Conservation (phyloP, 1,140 invertebrate species). For the Venustaconcha ellipsiformis region DNA sequence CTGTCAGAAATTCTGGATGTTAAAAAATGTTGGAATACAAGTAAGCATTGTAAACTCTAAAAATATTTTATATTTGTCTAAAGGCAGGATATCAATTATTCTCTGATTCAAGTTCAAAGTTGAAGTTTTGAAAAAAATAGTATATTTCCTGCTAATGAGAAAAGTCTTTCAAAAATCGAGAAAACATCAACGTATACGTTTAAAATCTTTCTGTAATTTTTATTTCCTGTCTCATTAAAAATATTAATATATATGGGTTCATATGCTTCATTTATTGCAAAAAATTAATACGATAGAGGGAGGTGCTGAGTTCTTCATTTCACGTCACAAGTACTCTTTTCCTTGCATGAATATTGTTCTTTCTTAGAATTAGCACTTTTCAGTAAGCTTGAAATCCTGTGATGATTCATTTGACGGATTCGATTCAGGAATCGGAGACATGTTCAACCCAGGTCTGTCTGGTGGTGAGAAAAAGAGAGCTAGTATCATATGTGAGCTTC, state of each 20-base stretch:
- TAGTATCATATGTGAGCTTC: slow-evolving; percentile 87
- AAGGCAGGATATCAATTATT: not conserved
- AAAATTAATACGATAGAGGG: not conserved
- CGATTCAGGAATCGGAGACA: slow-evolving; percentile 81
- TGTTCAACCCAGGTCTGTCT: slow-evolving; percentile 82
- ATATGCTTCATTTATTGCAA: no score
- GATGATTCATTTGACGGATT: not conserved
- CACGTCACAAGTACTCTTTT: not conserved
- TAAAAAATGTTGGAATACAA: slow-evolving; percentile 82
- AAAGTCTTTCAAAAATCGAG: not conserved
- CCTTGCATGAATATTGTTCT: not conserved
- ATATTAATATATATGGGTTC: no score
- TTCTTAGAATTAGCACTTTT: not conserved
- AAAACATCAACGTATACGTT: not conserved
- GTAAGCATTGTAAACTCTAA: slow-evolving; percentile 68
- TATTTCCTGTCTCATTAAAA: no score
- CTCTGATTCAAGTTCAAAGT: not conserved
- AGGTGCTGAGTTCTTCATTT: not conserved
- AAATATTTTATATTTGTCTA: no score
- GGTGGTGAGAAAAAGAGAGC: slow-evolving; percentile 90
- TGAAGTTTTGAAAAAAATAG: not conserved
- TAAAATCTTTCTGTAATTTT: no score
- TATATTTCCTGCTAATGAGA: not conserved
- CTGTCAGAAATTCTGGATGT: slow-evolving; percentile 84
- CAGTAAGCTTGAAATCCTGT: not conserved